These are phyloP conservation scores for Typhlichthys subterraneus DNA, from an alignment of 2,797 vertebrate genomes.

Conservation along the genomic window DNA sequence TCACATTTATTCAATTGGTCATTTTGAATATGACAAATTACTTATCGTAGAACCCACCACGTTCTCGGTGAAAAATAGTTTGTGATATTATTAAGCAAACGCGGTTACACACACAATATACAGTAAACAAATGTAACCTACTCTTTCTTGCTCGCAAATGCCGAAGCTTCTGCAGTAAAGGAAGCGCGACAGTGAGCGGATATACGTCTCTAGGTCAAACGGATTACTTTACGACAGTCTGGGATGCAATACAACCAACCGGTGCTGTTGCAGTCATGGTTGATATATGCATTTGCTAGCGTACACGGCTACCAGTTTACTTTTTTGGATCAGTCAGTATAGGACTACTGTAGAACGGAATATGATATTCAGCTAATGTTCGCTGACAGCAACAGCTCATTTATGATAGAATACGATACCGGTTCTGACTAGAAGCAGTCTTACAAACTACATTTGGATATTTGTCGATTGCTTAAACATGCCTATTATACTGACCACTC, in stretches of 20 bases:
- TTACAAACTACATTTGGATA: background rate
- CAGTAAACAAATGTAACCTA: conserved; percentile 26
- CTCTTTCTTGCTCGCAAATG: conserved; percentile 27
- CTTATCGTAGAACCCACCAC: accelerated
- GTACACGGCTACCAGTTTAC: background rate
- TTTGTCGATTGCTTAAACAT: conserved; percentile 49
- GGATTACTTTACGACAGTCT: background rate
- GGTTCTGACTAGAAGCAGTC: conserved; percentile 14
- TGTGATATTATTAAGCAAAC: background rate
- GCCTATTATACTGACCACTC: conserved; percentile 89
- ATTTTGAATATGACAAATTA: accelerated
- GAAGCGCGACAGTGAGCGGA: conserved; percentile 46
- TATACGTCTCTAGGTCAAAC: conserved; percentile 21
- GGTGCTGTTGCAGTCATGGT: conserved; percentile 27
- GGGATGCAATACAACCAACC: conserved; percentile 50
- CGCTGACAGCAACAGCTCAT: conserved; percentile 22
- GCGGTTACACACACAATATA: background rate
- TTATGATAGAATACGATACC: conserved; percentile 17
- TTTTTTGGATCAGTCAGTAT: background rate
- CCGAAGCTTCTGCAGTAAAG: conserved; percentile 24
- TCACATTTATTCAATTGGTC: conserved; percentile 24
- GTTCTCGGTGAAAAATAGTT: accelerated
- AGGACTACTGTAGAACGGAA: background rate
- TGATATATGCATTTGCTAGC: conserved; percentile 27
- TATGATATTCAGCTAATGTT: conserved; percentile 55